phyloP scores from a whole-genome alignment of 1,140 invertebrate genomes.

The Lordiphosa collinella region DNA sequence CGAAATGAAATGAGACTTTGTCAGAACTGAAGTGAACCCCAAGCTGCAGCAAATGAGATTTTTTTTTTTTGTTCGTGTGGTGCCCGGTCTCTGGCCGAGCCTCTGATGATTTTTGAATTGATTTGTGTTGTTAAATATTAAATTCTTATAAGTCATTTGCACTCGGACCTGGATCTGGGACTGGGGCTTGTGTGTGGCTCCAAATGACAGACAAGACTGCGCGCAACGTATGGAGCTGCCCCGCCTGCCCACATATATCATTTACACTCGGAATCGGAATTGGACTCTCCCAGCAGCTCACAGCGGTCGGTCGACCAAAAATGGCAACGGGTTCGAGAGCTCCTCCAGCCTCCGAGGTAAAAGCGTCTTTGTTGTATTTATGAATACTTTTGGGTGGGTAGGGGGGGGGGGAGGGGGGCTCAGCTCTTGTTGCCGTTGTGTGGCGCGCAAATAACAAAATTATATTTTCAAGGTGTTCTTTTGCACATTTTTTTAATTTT shows the following conservation, averaged over 20 bases:
- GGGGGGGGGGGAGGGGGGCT: conserved; percentile 21
- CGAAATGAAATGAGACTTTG: conserved; percentile 68
- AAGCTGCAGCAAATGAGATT: conserved; percentile 67
- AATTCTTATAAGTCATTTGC: conserved; percentile 79
- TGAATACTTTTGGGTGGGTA: conserved; percentile 17
- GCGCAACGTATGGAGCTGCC: background rate
- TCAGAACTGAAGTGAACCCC: conserved; percentile 23
- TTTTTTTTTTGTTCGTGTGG: conserved; percentile 7
- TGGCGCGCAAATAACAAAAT: conserved; percentile 69
- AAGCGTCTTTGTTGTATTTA: conserved; percentile 38
- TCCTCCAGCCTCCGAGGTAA: conserved; percentile 7
- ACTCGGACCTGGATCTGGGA: conserved; percentile 35
- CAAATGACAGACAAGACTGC: conserved; percentile 69
- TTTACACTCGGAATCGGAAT: conserved; percentile 62
- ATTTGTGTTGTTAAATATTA: conserved; percentile 79
- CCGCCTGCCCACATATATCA: conserved; percentile 62
- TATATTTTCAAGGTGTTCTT: conserved; percentile 76
- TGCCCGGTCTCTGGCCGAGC: conserved; percentile 11
- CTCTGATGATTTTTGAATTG: conserved; percentile 77
- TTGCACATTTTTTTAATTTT: conserved; percentile 67
- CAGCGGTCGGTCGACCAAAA: conserved; percentile 70
- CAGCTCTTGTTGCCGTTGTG: conserved; percentile 27
- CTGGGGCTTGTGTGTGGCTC: conserved; percentile 42
- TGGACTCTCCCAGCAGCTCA: conserved; percentile 45
- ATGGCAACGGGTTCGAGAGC: conserved; percentile 46